Evolutionary conservation across 1,140 invertebrate genomes (phyloP).

Genomic region (Drosophila bocki): DNA sequence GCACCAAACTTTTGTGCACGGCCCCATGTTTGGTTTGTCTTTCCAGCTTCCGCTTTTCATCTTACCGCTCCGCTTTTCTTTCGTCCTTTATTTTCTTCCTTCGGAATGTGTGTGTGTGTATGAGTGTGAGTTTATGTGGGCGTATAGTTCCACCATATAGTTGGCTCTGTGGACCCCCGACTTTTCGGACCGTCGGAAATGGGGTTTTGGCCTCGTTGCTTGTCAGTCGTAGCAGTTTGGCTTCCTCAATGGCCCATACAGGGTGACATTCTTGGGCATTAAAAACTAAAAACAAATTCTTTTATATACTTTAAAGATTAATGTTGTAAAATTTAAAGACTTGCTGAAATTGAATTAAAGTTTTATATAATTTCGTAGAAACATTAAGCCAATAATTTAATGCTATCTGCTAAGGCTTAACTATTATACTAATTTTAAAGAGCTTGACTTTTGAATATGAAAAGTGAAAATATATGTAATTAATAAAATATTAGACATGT

Average conservation of each 20-base stretch:
- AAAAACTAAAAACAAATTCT: neutral
- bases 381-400: neutral
- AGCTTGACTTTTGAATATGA: neutral
- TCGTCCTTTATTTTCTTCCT: conserved; percentile 7
- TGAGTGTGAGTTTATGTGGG: conserved; percentile 16
- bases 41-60: conserved; percentile 76
- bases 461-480: neutral
- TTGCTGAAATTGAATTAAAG: neutral
- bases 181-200: conserved; percentile 38
- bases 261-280: conserved; percentile 29
- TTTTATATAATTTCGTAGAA: neutral
- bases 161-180: conserved; percentile 23
- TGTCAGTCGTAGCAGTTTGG: conserved; percentile 11
- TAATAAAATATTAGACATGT: neutral
- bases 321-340: too few species aligned
- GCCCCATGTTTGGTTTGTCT: conserved; percentile 85
- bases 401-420: neutral
- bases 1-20: conserved; percentile 76
- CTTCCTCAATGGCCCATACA: conserved; percentile 29
- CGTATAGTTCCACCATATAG: conserved; percentile 26
- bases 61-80: conserved; percentile 53
- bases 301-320: neutral
- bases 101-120: conserved; percentile 14
- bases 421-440: neutral
- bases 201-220: conserved; percentile 24